These are phyloP conservation scores for Harpegnathos saltator DNA, from an alignment of 1,140 invertebrate genomes.

Conservation along the genomic window DNA sequence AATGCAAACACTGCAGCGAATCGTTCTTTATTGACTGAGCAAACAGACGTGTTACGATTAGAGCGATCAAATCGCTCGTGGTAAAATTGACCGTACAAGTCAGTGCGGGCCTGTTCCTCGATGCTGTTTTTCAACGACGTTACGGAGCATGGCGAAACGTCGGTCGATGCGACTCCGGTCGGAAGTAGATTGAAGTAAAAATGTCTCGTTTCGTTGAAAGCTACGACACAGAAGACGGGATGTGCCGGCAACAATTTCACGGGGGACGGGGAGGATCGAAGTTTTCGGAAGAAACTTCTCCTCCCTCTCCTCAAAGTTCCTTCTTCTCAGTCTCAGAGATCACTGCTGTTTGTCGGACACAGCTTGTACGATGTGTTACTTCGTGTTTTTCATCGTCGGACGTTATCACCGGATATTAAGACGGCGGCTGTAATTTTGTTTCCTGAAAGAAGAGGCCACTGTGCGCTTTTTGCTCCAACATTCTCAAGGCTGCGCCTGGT, in stretches of 20 bases:
- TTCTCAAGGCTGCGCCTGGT: slow-evolving; percentile 29
- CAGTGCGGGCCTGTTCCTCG: not conserved
- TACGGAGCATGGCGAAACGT: not conserved
- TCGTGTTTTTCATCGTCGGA: slow-evolving; percentile 13
- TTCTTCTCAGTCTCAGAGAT: not conserved
- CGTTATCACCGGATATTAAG: slow-evolving; percentile 55
- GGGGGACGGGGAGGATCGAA: no score
- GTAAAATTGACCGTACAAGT: not conserved
- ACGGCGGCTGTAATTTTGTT: slow-evolving; percentile 53
- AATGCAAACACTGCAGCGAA: not conserved
- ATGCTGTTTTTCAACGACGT: not conserved
- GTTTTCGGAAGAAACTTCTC: no score
- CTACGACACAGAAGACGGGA: not conserved
- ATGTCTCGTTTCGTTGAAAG: not conserved
- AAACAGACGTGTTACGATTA: not conserved
- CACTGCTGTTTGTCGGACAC: not conserved
- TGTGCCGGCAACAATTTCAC: no score
- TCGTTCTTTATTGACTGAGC: not conserved
- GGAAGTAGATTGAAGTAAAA: not conserved
- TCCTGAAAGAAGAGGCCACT: slow-evolving; percentile 56
- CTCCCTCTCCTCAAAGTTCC: not conserved
- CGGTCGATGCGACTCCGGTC: not conserved
- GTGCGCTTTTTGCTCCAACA: slow-evolving; percentile 40
- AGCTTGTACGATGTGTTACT: slow-evolving; percentile 19
- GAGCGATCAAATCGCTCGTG: not conserved